phyloP scores from a whole-genome alignment of 2,113 vertebrate genomes.

The Willisornis vidua region DNA sequence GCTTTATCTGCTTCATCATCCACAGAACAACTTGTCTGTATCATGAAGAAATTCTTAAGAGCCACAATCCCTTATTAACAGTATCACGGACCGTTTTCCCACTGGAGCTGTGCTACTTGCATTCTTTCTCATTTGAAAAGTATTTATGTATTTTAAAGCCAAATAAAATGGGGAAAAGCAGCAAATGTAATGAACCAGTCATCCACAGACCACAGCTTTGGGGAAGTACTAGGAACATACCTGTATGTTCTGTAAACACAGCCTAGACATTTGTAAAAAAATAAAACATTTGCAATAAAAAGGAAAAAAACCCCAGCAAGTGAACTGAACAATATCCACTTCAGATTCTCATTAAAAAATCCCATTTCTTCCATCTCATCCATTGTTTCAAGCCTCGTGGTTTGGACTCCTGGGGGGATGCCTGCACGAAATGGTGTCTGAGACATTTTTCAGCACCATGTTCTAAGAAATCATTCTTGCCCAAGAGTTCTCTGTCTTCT shows the following conservation, averaged over 20 bases:
- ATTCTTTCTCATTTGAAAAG: conserved; percentile 1
- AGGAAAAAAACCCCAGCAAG: not conserved
- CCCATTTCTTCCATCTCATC: not conserved
- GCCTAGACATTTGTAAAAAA: not conserved
- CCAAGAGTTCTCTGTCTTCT: not conserved
- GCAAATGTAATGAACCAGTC: not conserved
- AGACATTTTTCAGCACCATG: conserved; percentile 29
- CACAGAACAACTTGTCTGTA: not conserved
- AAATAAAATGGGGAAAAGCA: not conserved
- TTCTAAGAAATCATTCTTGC: conserved; percentile 34
- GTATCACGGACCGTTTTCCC: not conserved
- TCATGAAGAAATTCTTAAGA: not conserved
- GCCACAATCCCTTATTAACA: not conserved
- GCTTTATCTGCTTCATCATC: not conserved
- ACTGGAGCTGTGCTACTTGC: not conserved
- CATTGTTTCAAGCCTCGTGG: conserved; percentile 33
- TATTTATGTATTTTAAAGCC: not conserved
- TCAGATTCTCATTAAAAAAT: conserved; percentile 36
- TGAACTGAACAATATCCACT: conserved; percentile 30
- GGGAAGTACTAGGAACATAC: not conserved
- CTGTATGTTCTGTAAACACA: not conserved
- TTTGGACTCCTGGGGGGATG: conserved; percentile 30
- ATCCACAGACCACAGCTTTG: not conserved
- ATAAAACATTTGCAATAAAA: not conserved
- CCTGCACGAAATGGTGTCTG: conserved; percentile 29